Evolutionary conservation across 2,113 vertebrate species (phyloP).

Genomic region (Corythornis madagascariensis): DNA sequence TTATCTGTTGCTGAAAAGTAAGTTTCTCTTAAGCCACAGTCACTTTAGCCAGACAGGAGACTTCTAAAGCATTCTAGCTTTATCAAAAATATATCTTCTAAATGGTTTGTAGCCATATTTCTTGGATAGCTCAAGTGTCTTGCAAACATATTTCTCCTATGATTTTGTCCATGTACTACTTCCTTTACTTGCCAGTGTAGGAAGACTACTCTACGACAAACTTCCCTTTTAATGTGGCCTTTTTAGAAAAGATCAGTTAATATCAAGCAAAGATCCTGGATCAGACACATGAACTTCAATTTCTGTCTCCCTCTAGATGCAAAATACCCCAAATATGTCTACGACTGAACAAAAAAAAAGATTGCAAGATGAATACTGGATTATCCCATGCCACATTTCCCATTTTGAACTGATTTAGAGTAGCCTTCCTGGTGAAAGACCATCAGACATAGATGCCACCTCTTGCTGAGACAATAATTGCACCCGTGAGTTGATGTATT

Average conservation of each 20-base stretch:
- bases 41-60: neutral
- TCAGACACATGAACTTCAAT: neutral
- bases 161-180: neutral
- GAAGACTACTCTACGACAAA: neutral
- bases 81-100: neutral
- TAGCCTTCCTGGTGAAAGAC: neutral
- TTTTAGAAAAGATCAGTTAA: neutral
- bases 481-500: neutral
- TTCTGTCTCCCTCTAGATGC: neutral
- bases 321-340: rapidly evolving
- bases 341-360: rapidly evolving
- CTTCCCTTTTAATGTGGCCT: neutral
- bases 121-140: neutral
- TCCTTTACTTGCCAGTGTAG: neutral
- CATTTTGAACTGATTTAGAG: neutral
- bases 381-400: rapidly evolving
- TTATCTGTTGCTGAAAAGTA: neutral
- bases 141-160: neutral
- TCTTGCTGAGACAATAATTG: neutral
- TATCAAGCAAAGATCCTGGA: neutral
- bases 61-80: neutral
- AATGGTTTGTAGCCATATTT: neutral
- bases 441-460: neutral
- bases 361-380: neutral
- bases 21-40: neutral